Evolutionary conservation across 2,888 invertebrate species (phyloP).

Genomic region (Trichopria drosophilae): DNA sequence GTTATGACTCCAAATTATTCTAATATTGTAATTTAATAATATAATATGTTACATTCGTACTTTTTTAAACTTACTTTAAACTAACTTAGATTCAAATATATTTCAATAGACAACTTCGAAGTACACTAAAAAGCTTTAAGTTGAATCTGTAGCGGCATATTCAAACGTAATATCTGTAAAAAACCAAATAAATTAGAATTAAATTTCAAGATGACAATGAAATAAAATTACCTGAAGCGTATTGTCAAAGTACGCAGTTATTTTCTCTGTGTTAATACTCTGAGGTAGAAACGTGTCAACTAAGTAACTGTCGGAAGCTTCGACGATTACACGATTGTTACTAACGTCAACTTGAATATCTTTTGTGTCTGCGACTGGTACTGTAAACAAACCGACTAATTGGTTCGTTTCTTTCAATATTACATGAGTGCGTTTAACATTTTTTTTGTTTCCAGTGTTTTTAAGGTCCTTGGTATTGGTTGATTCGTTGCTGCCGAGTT

Average conservation of each 20-base stretch:
- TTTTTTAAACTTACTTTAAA: no score
- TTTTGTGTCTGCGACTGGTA: conserved; percentile 59
- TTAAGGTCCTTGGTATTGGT: conserved; percentile 4
- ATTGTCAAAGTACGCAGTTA: conserved; percentile 62
- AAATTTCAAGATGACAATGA: conserved; percentile 2
- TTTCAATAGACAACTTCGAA: no score
- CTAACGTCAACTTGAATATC: conserved; percentile 72
- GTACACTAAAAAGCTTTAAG: no score
- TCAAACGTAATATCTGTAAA: conserved; percentile 48
- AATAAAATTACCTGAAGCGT: conserved; percentile 58
- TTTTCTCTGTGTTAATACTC: conserved; percentile 65
- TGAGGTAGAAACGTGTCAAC: conserved; percentile 74
- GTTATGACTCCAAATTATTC: no score
- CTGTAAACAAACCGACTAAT: conserved; percentile 67
- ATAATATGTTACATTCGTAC: no score
- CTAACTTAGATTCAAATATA: no score
- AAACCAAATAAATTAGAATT: conserved; percentile 16
- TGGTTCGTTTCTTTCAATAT: conserved; percentile 12
- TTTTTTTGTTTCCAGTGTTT: conserved; percentile 1
- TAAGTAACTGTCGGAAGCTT: conserved; percentile 64
- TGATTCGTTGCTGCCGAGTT: conserved; percentile 56
- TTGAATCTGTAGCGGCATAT: conserved; percentile 42
- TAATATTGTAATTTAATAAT: no score
- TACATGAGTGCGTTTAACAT: background rate
- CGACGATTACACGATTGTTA: conserved; percentile 74